Evolutionary conservation across 2,113 vertebrate genomes (phyloP).

Genomic region (Ceyx margarethae): DNA sequence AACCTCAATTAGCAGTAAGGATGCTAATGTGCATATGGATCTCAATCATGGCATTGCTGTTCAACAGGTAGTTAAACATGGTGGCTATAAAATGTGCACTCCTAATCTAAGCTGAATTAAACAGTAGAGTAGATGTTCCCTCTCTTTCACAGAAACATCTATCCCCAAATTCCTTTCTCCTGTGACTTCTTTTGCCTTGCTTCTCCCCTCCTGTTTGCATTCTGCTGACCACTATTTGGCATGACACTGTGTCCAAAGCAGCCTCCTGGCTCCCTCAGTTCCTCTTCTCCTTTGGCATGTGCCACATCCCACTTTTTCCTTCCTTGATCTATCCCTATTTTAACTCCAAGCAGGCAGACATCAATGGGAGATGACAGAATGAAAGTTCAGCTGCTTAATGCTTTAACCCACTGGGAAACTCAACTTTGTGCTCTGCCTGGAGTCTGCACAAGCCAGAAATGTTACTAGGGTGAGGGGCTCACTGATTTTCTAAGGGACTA

Average conservation of each 20-base stretch:
- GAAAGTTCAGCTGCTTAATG: not conserved
- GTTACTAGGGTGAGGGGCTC: not conserved
- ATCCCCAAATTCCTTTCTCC: not conserved
- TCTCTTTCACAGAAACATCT: not conserved
- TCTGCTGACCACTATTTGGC: not conserved
- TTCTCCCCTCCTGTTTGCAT: not conserved
- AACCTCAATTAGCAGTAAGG: not conserved
- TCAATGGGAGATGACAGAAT: not conserved
- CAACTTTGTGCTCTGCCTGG: not conserved
- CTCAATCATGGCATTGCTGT: not conserved
- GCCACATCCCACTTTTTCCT: not conserved
- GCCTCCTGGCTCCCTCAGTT: not conserved
- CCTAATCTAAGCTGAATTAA: not conserved
- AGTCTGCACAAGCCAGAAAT: not conserved
- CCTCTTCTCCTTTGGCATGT: not conserved
- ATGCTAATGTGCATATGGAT: accelerated
- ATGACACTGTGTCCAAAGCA: not conserved
- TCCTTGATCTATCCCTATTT: not conserved
- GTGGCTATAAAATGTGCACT: not conserved
- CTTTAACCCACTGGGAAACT: not conserved
- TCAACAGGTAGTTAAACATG: not conserved
- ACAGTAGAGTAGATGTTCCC: not conserved
- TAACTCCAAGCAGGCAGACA: not conserved
- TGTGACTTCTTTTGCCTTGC: not conserved
- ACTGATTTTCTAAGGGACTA: not conserved